Evolutionary conservation across 1,140 invertebrate species (phyloP).

Genomic region (Bombus impatiens): DNA sequence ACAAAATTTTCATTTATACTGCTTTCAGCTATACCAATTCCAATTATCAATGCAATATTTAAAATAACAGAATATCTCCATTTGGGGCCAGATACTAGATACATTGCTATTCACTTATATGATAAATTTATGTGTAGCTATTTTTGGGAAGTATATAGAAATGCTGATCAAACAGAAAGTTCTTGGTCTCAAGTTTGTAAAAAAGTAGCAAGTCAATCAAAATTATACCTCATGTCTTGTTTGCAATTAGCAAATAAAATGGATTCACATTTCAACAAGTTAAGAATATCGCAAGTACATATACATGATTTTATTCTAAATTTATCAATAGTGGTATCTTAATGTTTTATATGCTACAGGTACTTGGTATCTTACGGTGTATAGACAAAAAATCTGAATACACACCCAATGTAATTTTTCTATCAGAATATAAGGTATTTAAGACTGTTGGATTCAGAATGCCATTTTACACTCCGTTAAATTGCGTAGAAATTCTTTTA

Average conservation of each 20-base stretch:
- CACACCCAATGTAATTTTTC: conserved; percentile 54
- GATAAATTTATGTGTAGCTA: conserved; percentile 73
- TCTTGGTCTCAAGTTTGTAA: conserved; percentile 52
- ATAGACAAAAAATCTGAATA: conserved; percentile 66
- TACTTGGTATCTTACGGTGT: conserved; percentile 55
- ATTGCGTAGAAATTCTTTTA: conserved; percentile 72
- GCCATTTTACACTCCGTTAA: conserved; percentile 67
- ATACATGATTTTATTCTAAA: not conserved
- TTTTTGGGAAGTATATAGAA: conserved; percentile 70
- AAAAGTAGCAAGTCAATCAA: conserved; percentile 55
- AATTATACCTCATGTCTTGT: conserved; percentile 71
- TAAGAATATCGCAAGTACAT: conserved; percentile 69
- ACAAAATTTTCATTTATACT: not conserved
- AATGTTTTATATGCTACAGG: conserved; percentile 51
- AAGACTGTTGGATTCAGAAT: conserved; percentile 70
- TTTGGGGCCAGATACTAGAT: conserved; percentile 68
- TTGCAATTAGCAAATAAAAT: conserved; percentile 77
- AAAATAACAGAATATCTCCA: conserved; percentile 66
- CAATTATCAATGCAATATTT: conserved; percentile 70
- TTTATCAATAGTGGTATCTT: not conserved
- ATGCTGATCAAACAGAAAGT: not conserved
- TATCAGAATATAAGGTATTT: conserved; percentile 71
- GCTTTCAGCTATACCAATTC: conserved; percentile 65
- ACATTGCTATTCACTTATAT: conserved; percentile 75
- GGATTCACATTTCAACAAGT: conserved; percentile 61